A percentile compares a stretch with the other conserved stretches of the same genome.
Evolutionary conservation across 2,888 invertebrate genomes (phyloP).

Genomic region (Agonopterix subpropinquella): DNA sequence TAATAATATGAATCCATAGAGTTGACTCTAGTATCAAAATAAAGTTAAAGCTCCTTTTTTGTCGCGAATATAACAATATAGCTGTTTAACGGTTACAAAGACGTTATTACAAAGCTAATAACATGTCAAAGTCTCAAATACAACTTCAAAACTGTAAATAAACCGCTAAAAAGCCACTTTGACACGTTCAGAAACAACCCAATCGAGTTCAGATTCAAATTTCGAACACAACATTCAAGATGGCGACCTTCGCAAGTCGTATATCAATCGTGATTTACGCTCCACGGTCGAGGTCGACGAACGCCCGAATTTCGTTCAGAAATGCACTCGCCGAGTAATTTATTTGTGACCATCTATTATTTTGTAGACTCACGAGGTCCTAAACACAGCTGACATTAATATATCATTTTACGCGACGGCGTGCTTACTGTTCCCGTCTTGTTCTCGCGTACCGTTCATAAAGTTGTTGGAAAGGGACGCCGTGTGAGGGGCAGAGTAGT

Average conservation of each 20-base stretch:
- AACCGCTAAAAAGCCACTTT: constrained; percentile 20
- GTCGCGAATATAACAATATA: too few species aligned
- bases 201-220: constrained; percentile 66
- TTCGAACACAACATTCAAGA: constrained; percentile 67
- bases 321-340: constrained; percentile 72
- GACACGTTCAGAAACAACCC: constrained; percentile 47
- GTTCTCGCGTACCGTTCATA: constrained; percentile 19
- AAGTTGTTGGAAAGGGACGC: constrained; percentile 38
- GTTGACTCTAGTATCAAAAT: too few species aligned
- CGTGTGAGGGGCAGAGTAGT: constrained; percentile 49
- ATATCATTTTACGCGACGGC: constrained; percentile 73
- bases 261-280: constrained; percentile 72
- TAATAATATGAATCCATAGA: too few species aligned
- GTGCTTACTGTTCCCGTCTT: constrained; percentile 38
- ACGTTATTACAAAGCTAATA: constrained; percentile 16
- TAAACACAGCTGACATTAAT: constrained; percentile 76
- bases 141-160: constrained; percentile 18
- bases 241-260: constrained; percentile 71
- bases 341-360: constrained; percentile 76
- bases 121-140: constrained; percentile 2
- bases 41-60: too few species aligned
- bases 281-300: constrained; percentile 70
- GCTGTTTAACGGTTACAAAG: background rate
- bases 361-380: constrained; percentile 75
- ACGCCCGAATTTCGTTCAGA: constrained; percentile 72